Conservation (phyloP, 1,140 invertebrate species). For the Drosophila asahinai region DNA sequence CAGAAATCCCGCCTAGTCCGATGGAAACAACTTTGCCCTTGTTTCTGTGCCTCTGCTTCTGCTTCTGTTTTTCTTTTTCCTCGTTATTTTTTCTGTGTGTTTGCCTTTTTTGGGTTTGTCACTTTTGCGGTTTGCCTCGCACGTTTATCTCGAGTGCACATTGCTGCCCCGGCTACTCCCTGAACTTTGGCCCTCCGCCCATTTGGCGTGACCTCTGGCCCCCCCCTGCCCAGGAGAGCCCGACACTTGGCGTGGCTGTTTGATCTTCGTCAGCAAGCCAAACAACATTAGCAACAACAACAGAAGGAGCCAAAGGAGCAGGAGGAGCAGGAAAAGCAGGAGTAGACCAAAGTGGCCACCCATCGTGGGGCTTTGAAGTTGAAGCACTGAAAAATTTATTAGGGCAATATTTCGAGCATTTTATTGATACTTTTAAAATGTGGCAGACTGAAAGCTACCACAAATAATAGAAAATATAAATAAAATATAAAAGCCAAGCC, state of each 20-base stretch:
- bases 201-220: conserved; percentile 24
- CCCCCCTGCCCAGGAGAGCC: not conserved
- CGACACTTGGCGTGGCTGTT: conserved; percentile 56
- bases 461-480: too few relatives aligned
- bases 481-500: too few relatives aligned
- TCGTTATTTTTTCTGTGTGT: conserved; percentile 35
- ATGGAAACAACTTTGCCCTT: conserved; percentile 36
- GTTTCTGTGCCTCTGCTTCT: not conserved
- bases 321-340: not conserved
- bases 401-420: too few relatives aligned
- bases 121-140: conserved; percentile 75
- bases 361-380: conserved; percentile 64
- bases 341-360: conserved; percentile 31
- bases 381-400: conserved; percentile 10
- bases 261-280: conserved; percentile 75
- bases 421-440: not conserved
- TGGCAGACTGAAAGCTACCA: too few relatives aligned
- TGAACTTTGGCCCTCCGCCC: not conserved
- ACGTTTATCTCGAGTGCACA: conserved; percentile 74
- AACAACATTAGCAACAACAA: conserved; percentile 52
- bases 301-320: not conserved
- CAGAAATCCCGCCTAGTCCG: conserved; percentile 36
- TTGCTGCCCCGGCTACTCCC: conserved; percentile 11
- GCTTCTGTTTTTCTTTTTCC: conserved; percentile 27
- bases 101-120: conserved; percentile 67